phyloP scores from a whole-genome alignment of 2,113 vertebrate genomes.

The Trematomus loennbergii region DNA sequence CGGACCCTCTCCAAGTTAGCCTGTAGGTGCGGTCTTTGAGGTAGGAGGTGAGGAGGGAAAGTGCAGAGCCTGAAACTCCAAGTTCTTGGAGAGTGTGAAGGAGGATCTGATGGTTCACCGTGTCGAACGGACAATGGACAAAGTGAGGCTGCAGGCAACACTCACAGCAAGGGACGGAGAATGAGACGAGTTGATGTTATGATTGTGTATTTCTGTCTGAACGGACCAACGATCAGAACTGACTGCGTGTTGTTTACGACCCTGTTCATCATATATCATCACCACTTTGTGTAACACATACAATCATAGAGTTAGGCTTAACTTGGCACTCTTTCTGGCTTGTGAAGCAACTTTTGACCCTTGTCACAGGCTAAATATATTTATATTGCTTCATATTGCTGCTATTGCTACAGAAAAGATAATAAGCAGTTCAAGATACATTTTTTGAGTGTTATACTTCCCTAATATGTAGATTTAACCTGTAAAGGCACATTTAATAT shows the following conservation, averaged over 20 bases:
- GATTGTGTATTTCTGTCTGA: conserved; percentile 1
- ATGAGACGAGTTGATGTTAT: not conserved
- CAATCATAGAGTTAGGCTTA: not conserved
- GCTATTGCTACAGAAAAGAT: not conserved
- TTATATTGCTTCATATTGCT: not conserved
- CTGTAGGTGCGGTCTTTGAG: too few species aligned
- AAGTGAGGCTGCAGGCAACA: not conserved
- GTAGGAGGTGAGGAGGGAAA: too few species aligned
- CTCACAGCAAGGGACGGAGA: conserved; percentile 2
- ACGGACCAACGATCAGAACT: not conserved
- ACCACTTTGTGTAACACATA: not conserved
- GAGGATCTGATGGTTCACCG: too few species aligned
- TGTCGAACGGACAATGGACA: conserved; percentile 1
- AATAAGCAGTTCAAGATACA: not conserved
- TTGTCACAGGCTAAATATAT: not conserved
- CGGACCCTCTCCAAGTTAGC: too few species aligned
- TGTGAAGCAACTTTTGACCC: not conserved
- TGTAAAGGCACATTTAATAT: too few species aligned
- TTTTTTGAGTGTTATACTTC: not conserved
- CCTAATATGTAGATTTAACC: not conserved
- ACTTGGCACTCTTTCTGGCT: not conserved
- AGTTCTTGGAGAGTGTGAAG: too few species aligned
- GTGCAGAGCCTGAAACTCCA: too few species aligned
- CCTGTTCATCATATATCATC: conserved; percentile 5
- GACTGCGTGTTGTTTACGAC: not conserved